Percentiles rank a stretch among this genome's conserved stretches.
phyloP scores from a whole-genome alignment of 2,113 vertebrate genomes.

The Drymodes brunneopygia region DNA sequence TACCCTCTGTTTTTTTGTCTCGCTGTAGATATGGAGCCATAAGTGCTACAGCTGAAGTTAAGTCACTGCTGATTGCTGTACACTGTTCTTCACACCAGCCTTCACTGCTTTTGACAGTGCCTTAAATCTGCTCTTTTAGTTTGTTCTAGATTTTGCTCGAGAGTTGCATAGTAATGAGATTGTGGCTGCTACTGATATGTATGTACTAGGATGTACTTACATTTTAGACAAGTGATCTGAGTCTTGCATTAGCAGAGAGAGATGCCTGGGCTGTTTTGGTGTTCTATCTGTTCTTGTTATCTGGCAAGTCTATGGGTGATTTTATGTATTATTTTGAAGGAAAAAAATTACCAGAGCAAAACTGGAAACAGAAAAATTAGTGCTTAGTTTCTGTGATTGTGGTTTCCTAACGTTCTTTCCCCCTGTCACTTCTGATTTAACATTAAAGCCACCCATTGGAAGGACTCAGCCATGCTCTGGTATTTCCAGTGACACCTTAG shows the following conservation, averaged over 20 bases:
- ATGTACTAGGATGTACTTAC: neutral
- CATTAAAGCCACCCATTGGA: neutral
- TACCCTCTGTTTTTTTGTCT: neutral
- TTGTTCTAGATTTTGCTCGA: neutral
- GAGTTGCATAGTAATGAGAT: rapidly evolving
- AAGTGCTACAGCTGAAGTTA: neutral
- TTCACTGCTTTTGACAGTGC: neutral
- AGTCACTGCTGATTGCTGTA: neutral
- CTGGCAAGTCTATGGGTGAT: neutral
- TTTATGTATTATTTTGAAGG: neutral
- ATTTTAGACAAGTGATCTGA: neutral
- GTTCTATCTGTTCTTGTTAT: neutral
- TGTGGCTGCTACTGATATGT: neutral
- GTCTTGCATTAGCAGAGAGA: neutral
- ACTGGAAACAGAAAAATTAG: neutral
- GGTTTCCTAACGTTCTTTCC: neutral
- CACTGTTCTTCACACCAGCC: neutral
- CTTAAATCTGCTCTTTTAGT: neutral
- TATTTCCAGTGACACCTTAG: neutral
- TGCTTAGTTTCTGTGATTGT: neutral
- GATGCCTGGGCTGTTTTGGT: neutral
- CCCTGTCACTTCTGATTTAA: neutral
- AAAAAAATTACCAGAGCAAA: neutral
- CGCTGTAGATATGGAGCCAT: neutral
- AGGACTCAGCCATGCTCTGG: neutral